Base-by-base conservation (phyloP, 2,797 vertebrate genomes). In the Tolypeutes matacus region DNA sequence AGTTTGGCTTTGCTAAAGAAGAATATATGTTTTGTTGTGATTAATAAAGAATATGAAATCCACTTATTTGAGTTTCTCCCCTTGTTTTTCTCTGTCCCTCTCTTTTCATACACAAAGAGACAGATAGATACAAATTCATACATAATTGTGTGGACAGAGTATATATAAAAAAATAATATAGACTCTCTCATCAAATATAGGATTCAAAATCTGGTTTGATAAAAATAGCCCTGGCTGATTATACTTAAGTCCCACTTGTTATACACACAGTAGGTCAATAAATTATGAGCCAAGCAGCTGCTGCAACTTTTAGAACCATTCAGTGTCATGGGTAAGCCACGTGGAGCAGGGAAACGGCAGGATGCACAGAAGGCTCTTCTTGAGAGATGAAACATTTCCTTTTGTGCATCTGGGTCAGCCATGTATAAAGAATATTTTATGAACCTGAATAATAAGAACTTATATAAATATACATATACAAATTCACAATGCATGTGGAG, bases 281-380 rank as follows among this genome's bases (percentile, higher is more conserved):
- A 98, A 98, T 98, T 98, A 97, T 89, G 89, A 97, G 94, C 67
- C 93, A 96, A 96, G 93, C 98, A 98, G 97, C 97, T 98, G 98
- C 95, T 98, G 97, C 96, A 97, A 88, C 96, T 97, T 98, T 97
- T 97, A 98, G 89, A 96, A 97, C 97, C 97, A 98, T 98, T 98
- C 98, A 97, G 95, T 95, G 95, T 96, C 97, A 89, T 1, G 93
- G 96, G 95, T 96, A 94, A 96, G 94, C 70, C 92, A 60, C 36
- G 10, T 62, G 60, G 93, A 64, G 96, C 80, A 95, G 96, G 96
- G 96, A 97, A 94, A 95, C 94, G 93, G 72, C 31, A 21, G 95
- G 96, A 89, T 88, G 96, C 97, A 97, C 98, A 98, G 96, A 98
- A 97, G 97, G 97, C 53, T 84, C 96, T 98, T 95, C 97, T 98